Evolutionary conservation across 2,797 vertebrate species (phyloP).

Genomic region (Lateolabrax maculatus): DNA sequence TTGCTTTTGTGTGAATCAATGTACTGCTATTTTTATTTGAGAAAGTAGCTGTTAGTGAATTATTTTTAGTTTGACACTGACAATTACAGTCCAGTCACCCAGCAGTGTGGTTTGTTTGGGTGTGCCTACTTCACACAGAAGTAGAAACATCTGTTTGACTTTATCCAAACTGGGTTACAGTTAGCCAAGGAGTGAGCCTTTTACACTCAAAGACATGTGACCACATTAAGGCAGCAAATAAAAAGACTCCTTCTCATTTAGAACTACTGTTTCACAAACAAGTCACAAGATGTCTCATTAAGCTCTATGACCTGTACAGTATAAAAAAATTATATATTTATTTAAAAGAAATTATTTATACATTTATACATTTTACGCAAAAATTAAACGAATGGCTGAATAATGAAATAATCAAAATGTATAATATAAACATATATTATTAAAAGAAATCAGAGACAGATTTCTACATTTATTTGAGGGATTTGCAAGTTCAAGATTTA

Average conservation of each 20-base stretch:
- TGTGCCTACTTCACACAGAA: slow-evolving; percentile 80
- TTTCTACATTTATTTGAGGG: slow-evolving; percentile 4
- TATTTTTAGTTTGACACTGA: slow-evolving; percentile 78
- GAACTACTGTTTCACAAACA: slow-evolving; percentile 44
- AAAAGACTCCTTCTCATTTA: slow-evolving; percentile 56
- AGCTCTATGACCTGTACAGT: background rate
- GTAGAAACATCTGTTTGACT: slow-evolving; percentile 85
- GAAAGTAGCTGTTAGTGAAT: slow-evolving; percentile 65
- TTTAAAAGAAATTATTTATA: background rate
- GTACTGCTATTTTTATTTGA: slow-evolving; percentile 57
- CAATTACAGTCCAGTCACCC: slow-evolving; percentile 82
- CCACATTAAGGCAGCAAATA: slow-evolving; percentile 80
- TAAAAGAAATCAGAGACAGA: background rate
- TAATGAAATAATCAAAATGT: background rate
- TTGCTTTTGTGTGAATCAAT: slow-evolving; percentile 42
- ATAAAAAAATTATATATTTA: slow-evolving; percentile 1
- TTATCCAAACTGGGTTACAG: slow-evolving; percentile 65
- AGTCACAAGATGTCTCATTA: slow-evolving; percentile 12
- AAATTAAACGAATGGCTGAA: background rate
- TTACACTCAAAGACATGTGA: slow-evolving; percentile 69
- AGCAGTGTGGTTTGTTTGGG: slow-evolving; percentile 82
- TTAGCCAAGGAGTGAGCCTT: slow-evolving; percentile 57
- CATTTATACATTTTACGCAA: background rate
- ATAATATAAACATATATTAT: background rate
- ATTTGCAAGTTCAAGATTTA: background rate